phyloP scores from a whole-genome alignment of 2,797 vertebrate genomes.

The Hypotaenidia philippensis region DNA sequence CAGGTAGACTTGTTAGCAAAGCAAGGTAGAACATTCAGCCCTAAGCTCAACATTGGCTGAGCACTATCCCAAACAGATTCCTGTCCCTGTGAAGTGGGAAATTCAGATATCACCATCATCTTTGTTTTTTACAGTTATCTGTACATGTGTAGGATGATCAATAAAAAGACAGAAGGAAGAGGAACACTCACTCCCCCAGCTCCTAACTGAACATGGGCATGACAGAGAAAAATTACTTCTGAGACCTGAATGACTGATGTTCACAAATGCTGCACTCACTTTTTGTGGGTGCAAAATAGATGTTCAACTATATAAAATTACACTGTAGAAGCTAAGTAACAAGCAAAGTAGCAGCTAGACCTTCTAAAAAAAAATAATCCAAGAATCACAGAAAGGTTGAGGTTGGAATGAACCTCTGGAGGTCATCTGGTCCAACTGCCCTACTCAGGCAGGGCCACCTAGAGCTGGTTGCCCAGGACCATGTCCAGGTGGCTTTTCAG shows the following conservation, averaged over 20 bases:
- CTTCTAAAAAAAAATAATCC: neutral
- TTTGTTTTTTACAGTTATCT: neutral
- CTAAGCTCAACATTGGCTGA: no score
- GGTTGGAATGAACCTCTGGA: neutral
- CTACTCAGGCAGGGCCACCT: neutral
- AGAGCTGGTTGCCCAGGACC: neutral
- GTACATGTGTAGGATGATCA: neutral
- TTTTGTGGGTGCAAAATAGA: neutral
- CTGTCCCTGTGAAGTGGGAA: no score
- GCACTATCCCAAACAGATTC: no score
- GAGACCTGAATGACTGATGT: neutral
- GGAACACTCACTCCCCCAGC: neutral
- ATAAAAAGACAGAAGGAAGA: neutral
- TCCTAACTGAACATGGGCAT: neutral
- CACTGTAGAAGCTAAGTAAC: neutral
- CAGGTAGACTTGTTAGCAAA: no score
- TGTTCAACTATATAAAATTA: neutral
- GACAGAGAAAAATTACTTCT: neutral
- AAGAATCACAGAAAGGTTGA: neutral
- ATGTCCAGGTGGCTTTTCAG: rapidly evolving
- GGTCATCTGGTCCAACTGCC: neutral
- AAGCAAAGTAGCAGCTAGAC: neutral
- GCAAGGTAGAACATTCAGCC: no score
- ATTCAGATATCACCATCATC: rapidly evolving
- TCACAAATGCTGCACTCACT: neutral